These are phyloP conservation scores for Centropyge bicolor DNA, from an alignment of 2,797 vertebrate genomes.

Conservation along the genomic window DNA sequence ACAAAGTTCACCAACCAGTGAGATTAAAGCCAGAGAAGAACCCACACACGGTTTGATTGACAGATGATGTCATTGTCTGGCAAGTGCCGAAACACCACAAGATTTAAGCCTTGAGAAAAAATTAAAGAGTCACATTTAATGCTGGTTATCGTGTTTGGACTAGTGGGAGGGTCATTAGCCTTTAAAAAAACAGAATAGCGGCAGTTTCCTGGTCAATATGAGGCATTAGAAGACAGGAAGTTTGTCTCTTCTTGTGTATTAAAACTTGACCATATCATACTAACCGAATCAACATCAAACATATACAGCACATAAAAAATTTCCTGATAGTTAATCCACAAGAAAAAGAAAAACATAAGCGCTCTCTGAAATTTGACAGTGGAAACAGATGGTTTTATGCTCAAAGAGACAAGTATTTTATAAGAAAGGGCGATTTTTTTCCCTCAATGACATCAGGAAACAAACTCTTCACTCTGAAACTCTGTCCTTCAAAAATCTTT, in stretches of 20 bases:
- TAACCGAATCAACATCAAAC: constrained; percentile 8
- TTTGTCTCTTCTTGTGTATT: not conserved
- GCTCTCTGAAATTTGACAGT: constrained; percentile 10
- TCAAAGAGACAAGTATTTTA: not conserved
- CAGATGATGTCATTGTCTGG: constrained; percentile 3
- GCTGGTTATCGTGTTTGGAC: not conserved
- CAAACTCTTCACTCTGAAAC: not conserved
- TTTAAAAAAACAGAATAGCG: not conserved
- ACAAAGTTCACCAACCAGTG: not conserved
- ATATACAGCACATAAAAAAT: not conserved
- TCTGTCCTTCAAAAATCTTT: constrained; percentile 1
- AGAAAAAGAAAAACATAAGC: not conserved
- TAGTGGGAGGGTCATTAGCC: not conserved
- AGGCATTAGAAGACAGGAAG: not conserved
- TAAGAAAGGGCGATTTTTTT: not conserved
- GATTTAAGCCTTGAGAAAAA: not conserved
- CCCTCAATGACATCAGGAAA: not conserved
- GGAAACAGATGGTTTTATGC: constrained; percentile 23
- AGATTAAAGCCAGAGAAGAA: not conserved
- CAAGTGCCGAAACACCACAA: not conserved
- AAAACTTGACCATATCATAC: not conserved
- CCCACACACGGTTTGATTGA: constrained; percentile 8
- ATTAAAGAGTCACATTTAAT: not conserved
- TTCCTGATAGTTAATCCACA: not conserved
- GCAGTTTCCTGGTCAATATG: not conserved